Conservation (phyloP, 92 coral and sea anemone genomes). For the Meandrina meandrites region DNA sequence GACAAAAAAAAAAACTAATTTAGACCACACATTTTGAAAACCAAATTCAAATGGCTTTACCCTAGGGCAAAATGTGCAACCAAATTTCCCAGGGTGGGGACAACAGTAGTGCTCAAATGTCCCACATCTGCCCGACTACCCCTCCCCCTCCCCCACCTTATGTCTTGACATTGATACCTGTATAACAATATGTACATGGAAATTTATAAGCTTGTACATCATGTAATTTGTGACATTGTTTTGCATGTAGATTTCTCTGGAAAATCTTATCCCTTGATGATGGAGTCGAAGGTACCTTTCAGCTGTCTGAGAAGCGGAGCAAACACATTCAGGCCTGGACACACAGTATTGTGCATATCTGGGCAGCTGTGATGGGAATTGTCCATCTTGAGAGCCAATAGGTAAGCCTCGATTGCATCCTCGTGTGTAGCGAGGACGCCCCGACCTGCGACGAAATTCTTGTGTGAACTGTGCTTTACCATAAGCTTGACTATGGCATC, state of each 20-base stretch:
- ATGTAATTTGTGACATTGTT: not conserved
- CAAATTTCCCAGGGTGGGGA: no score
- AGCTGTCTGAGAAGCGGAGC: conserved; percentile 11
- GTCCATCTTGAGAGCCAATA: not conserved
- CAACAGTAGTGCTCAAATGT: no score
- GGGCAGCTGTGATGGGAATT: conserved; percentile 2
- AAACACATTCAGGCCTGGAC: conserved; percentile 6
- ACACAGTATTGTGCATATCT: conserved; percentile 9
- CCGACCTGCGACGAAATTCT: not conserved
- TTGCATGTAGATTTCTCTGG: not conserved
- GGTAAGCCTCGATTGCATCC: not conserved
- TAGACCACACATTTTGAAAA: no score
- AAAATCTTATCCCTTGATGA: not conserved
- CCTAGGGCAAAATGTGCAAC: no score
- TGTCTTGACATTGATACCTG: no score
- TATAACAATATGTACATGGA: no score
- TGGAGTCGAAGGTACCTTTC: not conserved
- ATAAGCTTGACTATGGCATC: conserved; percentile 3
- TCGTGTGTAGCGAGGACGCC: not conserved
- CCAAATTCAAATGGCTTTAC: no score
- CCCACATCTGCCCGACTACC: no score
- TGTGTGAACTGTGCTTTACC: not conserved
- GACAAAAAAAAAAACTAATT: no score
- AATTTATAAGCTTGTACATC: no score
- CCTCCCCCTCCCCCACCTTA: no score